Evolutionary conservation across 2,888 invertebrate genomes (phyloP), one percentile per base, ranked within the genome.

Genomic region (Halictus ligatus): DNA sequence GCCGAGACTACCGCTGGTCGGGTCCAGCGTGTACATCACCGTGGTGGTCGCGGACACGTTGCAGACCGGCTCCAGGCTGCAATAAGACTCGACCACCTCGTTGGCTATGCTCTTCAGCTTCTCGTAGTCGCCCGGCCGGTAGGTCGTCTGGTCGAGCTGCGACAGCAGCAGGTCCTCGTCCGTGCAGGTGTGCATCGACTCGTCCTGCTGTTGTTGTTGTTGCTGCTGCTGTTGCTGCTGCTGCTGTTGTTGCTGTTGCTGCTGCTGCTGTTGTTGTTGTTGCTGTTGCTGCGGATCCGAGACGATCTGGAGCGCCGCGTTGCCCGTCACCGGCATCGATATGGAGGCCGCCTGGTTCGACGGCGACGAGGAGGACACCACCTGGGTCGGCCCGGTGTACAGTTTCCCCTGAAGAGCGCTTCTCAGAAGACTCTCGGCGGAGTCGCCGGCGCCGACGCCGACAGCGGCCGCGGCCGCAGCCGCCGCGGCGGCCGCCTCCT

Each of bases 341-440:
- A 92, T 95, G 92, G 93, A 95, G 91, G 91, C 92, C 92, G 91
- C 92, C 92, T 92, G 96, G 92, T 91, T 92, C 18, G 91, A 90
- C 2, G 94, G 93, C 0, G 94, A 93, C 21, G 94, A 92, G 0
- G 94, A 91, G 7, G 93, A 88, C 8, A 92, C 92, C 21, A 91
- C 89, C 85, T 92, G 92, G 25, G 90, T 80, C n/a, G 94, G 89
- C 12, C 93, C 94, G 0, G 94, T 89, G 82, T 95, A 95, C 0
- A 95, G 96, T 96, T 98, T 98, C 73, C 98, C 98, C 94, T 98
- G 98, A 88, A 98, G 96, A 15, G 98, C 98, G 94, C 97, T 98
- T 91, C 98, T 96, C 88, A 98, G 95, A 88, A 98, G 95, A 50
- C 98, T 98, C 93, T 98, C 98, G 35, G 97, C 95, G 8, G 96